Conservation (phyloP, 2,797 vertebrate species). For the Galagoides demidoff region DNA sequence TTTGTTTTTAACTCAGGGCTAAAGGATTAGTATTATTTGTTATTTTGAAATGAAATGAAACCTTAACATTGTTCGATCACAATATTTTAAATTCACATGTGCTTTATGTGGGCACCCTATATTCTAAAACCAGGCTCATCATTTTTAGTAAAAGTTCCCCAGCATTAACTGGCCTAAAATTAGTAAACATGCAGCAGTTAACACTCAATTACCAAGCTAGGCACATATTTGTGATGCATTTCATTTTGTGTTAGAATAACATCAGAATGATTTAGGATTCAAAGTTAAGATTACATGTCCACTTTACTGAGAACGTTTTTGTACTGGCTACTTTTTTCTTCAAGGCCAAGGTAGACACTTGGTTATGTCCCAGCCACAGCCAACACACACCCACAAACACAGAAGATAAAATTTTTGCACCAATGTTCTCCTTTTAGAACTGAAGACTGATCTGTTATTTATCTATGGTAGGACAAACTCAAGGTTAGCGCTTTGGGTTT, state of each 20-base stretch:
- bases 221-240: not conserved
- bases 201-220: not conserved
- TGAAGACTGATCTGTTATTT: not conserved
- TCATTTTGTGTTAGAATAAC: not conserved
- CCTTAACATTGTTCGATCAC: not conserved
- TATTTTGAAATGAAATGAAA: not conserved
- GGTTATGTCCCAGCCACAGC: not conserved
- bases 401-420: not conserved
- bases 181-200: not conserved
- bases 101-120: not conserved
- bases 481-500: not conserved
- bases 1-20: not conserved
- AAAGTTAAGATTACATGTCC: not conserved
- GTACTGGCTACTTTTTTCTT: not conserved
- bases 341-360: not conserved
- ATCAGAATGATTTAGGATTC: not conserved
- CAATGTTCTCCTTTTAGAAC: not conserved
- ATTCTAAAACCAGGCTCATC: slow-evolving; percentile 18
- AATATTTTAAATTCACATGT: not conserved
- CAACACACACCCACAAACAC: not conserved
- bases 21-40: not conserved
- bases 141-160: slow-evolving; percentile 14
- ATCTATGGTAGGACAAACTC: not conserved
- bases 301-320: not conserved
- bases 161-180: not conserved